Base-by-base conservation (phyloP, 2,888 invertebrate species). In the Drosophila subsilvestris region DNA sequence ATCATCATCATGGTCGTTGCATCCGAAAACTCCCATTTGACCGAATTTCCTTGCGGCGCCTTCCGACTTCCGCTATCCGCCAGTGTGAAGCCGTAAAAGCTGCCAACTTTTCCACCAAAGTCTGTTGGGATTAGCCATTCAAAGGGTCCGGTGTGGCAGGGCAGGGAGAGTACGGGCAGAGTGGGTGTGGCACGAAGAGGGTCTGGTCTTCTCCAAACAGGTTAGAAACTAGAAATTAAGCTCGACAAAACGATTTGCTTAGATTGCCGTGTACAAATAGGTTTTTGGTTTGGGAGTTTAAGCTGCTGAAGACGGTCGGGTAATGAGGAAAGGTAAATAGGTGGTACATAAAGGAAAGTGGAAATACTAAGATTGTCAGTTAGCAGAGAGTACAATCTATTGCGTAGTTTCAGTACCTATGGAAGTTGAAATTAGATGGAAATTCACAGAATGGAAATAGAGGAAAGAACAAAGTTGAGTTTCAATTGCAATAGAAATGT, bases 21-120 rank as follows among this genome's bases (percentile, higher is more conserved):
- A 17, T 14, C 18, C 45, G 74, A 76, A 47, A 85, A 63, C 78
- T 80, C 66, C 58, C 62, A 68, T 27, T 72, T 70, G 81, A 70
- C 85, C 85, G 65, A 76, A 76, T 76, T 84, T 87, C 65, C 78
- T 78, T 61, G 37, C 37, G 66, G 58, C 76, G 61, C 63, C 76
- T 56, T 60, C 61, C 42, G 53, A 37, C 22, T 20, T 27, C 27
- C 27, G 27, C 18, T 29, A 27, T 43, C 43, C 55, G 29, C 32
- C 54, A 47, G 76, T 55, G 76, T 63, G 61, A 84, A 75, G 56
- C 67, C 54, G 75, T 67, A 79, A 78, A 37, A 37, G 37, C 67
- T 70, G 76, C 54, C 84, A 87, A 82, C 76, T 87, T 87, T 85
- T 69, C 49, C 63, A 71, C 71, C 79, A 76, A 85, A 66, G 65